Conservation (phyloP, 2,797 vertebrate species). For the Galagoides demidoff region DNA sequence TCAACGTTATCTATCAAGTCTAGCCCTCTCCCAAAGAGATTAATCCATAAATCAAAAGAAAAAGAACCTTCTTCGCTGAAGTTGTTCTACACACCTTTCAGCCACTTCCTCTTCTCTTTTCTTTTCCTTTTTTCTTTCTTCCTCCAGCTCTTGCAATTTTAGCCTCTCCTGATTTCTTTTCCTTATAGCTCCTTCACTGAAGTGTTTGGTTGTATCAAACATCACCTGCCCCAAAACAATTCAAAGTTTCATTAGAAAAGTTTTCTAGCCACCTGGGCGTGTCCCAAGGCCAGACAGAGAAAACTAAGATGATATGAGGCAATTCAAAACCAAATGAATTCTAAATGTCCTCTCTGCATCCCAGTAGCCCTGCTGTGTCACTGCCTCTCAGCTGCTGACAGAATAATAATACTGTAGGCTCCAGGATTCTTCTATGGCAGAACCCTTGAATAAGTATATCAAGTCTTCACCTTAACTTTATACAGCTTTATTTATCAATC, state of each 20-base stretch:
- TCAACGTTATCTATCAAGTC: background rate
- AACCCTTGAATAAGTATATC: conserved; percentile 21
- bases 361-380: background rate
- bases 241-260: conserved; percentile 72
- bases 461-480: background rate
- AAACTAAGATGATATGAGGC: background rate
- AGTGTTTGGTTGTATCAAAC: conserved; percentile 85
- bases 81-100: conserved; percentile 85
- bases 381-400: background rate
- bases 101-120: conserved; percentile 80
- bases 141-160: conserved; percentile 87
- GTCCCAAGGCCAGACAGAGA: background rate
- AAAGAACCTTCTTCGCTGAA: conserved; percentile 48
- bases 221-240: conserved; percentile 86
- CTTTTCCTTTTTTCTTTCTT: conserved; percentile 82
- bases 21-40: background rate
- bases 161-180: conserved; percentile 85
- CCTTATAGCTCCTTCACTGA: conserved; percentile 86
- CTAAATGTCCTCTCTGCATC: background rate
- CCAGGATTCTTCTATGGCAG: conserved; percentile 28
- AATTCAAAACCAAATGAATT: conserved; percentile 44
- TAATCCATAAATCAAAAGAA: conserved; percentile 47
- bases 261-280: background rate
- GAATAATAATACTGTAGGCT: background rate
- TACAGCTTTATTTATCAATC: background rate